phyloP scores from a whole-genome alignment of 2,888 invertebrate species.

The Eutolmus rufibarbis region DNA sequence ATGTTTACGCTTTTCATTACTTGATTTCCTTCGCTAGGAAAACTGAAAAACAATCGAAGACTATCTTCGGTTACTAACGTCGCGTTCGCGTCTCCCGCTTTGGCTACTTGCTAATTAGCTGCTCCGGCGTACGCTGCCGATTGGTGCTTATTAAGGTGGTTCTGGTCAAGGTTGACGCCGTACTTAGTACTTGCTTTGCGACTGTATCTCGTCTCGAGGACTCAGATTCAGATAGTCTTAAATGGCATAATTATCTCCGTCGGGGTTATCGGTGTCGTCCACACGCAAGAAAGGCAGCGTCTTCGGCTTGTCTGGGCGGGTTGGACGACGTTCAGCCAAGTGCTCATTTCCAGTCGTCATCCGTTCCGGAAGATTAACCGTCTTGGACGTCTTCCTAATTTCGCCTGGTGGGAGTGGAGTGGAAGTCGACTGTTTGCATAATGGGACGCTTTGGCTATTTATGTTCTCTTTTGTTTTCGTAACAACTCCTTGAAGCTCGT shows the following conservation, averaged over 20 bases:
- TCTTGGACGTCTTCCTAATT: constrained; percentile 1
- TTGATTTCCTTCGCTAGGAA: neutral
- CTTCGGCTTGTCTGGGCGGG: neutral
- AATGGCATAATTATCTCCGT: neutral
- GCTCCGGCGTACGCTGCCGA: neutral
- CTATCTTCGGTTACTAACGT: neutral
- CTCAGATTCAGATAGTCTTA: neutral
- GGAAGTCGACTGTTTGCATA: neutral
- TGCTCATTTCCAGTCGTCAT: neutral
- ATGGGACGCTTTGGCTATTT: neutral
- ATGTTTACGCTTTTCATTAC: neutral
- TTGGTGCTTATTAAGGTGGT: neutral
- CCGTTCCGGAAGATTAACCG: constrained; percentile 23
- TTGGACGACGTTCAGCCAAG: neutral
- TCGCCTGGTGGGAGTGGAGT: neutral
- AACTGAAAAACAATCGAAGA: neutral
- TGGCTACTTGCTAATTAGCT: neutral
- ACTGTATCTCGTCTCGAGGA: neutral
- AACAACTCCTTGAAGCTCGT: neutral
- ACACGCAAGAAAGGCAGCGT: neutral
- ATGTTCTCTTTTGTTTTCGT: neutral
- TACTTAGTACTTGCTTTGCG: neutral
- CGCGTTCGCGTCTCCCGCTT: neutral
- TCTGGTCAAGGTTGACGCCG: constrained; percentile 4
- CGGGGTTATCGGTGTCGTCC: neutral